Percentiles rank a stretch among this genome's conserved stretches.
Evolutionary conservation across 2,888 invertebrate species (phyloP).

Genomic region (Callyntrura sp.): DNA sequence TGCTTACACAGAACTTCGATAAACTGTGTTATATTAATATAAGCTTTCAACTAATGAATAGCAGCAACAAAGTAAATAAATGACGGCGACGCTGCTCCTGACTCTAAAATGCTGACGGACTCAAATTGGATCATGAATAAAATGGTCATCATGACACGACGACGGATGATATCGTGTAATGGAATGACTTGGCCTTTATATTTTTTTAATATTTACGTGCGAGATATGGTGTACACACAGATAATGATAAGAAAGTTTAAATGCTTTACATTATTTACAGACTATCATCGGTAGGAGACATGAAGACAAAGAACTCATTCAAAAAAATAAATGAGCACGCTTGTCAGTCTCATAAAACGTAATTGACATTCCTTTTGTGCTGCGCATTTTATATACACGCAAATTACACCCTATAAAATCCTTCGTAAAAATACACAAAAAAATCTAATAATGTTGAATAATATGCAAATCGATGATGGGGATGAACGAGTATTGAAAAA

Average conservation of each 20-base stretch:
- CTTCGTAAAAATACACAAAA: slow-evolving; percentile 9
- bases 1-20: too few relatives aligned
- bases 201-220: not conserved
- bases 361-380: slow-evolving; percentile 17
- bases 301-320: slow-evolving; percentile 7
- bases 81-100: not conserved
- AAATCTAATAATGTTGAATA: not conserved
- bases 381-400: slow-evolving; percentile 3
- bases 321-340: slow-evolving; percentile 5
- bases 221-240: not conserved
- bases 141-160: slow-evolving; percentile 9
- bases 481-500: not conserved
- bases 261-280: not conserved
- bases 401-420: slow-evolving; percentile 26
- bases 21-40: not conserved
- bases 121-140: slow-evolving; percentile 36
- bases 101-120: not conserved
- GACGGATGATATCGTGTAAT: not conserved
- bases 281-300: not conserved
- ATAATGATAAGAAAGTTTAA: not conserved
- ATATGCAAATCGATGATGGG: not conserved
- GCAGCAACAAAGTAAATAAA: slow-evolving; percentile 20
- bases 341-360: not conserved
- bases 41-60: slow-evolving; percentile 6
- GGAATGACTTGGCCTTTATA: not conserved